Evolutionary conservation across 2,888 invertebrate species (phyloP).

Genomic region (Pristionchus entomophagus): DNA sequence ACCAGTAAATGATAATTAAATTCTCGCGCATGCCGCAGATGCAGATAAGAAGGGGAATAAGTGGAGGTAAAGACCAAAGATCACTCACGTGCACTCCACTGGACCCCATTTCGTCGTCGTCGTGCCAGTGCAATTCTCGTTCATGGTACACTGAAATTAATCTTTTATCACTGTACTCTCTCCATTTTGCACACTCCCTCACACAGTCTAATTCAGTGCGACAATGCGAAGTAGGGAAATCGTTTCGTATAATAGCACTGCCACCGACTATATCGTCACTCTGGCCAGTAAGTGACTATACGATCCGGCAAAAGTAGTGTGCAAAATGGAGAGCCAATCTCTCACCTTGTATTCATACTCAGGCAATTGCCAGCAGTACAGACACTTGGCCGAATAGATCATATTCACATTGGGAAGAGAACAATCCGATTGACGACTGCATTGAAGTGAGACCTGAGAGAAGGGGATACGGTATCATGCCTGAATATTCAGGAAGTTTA

Average conservation of each 20-base stretch:
- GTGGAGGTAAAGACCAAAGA: not conserved
- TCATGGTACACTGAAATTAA: not conserved
- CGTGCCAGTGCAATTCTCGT: constrained; percentile 22
- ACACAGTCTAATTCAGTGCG: no score
- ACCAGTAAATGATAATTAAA: no score
- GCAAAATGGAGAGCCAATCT: no score
- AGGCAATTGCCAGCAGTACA: constrained; percentile 41
- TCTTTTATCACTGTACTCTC: not conserved
- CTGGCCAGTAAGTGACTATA: no score
- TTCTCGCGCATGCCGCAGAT: no score
- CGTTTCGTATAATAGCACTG: no score
- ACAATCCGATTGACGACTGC: not conserved
- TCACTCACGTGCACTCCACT: constrained; percentile 3
- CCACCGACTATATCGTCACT: no score
- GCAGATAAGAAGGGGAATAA: not conserved
- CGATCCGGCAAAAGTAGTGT: no score
- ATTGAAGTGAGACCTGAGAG: not conserved
- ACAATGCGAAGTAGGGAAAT: no score
- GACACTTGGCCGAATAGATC: not conserved
- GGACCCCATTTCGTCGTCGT: constrained; percentile 15
- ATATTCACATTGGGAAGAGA: not conserved
- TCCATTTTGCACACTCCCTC: no score
- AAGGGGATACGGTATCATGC: not conserved
- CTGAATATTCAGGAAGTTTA: no score
- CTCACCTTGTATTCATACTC: constrained; percentile 15